phyloP scores from a whole-genome alignment of 2,888 invertebrate genomes.

The Idaea aversata region DNA sequence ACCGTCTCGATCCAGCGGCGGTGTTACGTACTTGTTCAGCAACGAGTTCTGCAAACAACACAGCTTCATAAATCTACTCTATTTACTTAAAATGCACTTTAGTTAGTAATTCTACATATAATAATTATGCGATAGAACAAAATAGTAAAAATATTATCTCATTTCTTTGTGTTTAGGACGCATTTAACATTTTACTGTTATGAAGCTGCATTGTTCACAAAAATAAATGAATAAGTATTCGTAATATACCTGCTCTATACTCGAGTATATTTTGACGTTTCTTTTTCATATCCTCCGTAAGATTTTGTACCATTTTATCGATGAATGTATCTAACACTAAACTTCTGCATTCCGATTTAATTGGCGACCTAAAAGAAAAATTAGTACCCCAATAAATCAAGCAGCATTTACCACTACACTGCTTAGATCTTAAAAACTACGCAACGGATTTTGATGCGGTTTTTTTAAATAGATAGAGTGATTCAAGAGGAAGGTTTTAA shows the following conservation, averaged over 20 bases:
- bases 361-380: constrained; percentile 47
- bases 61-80: constrained; percentile 64
- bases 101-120: too few relatives aligned
- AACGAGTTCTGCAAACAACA: constrained; percentile 72
- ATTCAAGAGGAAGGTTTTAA: too few relatives aligned
- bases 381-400: constrained; percentile 1
- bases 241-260: constrained; percentile 63
- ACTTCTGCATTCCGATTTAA: constrained; percentile 78
- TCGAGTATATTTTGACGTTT: constrained; percentile 77
- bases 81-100: constrained; percentile 8
- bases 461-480: too few relatives aligned
- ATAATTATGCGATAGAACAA: too few relatives aligned
- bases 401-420: too few relatives aligned
- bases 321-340: constrained; percentile 87
- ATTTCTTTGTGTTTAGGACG: too few relatives aligned
- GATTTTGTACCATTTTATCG: constrained; percentile 83
- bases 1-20: constrained; percentile 48
- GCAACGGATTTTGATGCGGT: too few relatives aligned
- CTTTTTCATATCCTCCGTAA: constrained; percentile 80
- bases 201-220: constrained; percentile 67
- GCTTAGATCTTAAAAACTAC: too few relatives aligned
- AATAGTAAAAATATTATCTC: too few relatives aligned
- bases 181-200: constrained; percentile 20
- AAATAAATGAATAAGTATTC: constrained; percentile 5
- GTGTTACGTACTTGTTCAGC: constrained; percentile 43